Evolutionary conservation across 2,888 invertebrate species (phyloP), one percentile per base, ranked within the genome.

Genomic region (Melanchra persicariae): DNA sequence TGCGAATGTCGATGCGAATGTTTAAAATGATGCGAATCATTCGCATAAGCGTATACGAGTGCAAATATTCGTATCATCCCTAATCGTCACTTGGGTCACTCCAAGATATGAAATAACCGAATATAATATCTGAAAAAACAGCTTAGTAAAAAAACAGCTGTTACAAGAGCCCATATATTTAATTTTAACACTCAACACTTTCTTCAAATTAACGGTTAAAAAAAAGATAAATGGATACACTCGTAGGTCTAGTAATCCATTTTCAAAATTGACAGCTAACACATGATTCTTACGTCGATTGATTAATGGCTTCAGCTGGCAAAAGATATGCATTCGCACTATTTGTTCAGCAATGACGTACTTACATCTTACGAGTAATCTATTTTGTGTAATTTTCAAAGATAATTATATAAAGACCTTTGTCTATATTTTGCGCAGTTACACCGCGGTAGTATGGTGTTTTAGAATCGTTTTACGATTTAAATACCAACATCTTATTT

Each of bases 191-290:
- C n/a, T 45, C 12, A 51, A 30, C 9, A 47, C 9, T 55, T 49
- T 75, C 12, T 52, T 49, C 0, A 52, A 58, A 66, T 58, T 59
- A 52, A 49, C 19, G 24, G 8, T 30, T 65, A 10, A 12, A 62
- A n/a, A n/a, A n/a, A n/a, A 60, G 24, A 51, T 52, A 40, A 57
- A 76, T 75, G 19, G 1, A 19, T 51, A 45, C 7, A 37, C 6
- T 45, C 7, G 12, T 47, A 51, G 37, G 24, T 51, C 15, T 17
- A 40, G 66, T 52, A 34, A 70, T 74, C 62, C 59, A 82, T 77
- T 82, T 66, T 34, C 30, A 60, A 82, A 74, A 74, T 77, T 70
- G 59, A 70, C 80, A 49, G 40, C 9, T 47, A 57, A 43, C 57
- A 59, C 49, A 51, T 67, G 59, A 40, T 40, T 45, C 22, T 34